Base-by-base conservation (phyloP, 2,113 vertebrate species). In the Chloebia gouldiae region DNA sequence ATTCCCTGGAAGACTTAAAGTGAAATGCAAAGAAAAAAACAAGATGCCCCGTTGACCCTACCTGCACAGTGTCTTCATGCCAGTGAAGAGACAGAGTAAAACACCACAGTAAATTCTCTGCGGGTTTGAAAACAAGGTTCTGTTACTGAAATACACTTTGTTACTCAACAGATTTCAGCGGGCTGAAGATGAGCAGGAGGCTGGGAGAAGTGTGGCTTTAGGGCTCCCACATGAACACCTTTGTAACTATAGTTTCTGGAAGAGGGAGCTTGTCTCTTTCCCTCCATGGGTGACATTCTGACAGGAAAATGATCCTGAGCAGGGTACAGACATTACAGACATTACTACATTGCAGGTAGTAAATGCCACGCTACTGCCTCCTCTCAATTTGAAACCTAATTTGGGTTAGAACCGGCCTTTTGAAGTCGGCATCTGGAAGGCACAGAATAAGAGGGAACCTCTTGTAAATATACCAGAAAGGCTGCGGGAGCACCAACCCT, bases 1-100 rank as follows among this genome's bases (percentile, higher is more conserved):
- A 82, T 92, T 86, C 65, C 77, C 81, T 95, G 70, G 86, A 92
- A 93, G 39, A 61, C 45, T 45, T 84, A 53, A 81, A 81, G 63
- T 81, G 57, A 92, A 79, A 85, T 81, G 81, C 21, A 27, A 54
- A 45, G 57, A 84, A 40, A 51, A 89, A 91, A 89, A 75, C 60
- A 79, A 91, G 77, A 53, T 33, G 49, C 31, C 57, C 57, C 19
- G 0, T 49, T 90, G 81, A 80, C 82, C 54, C 70, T 56, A 30
- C n/a, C 45, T 93, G 82, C 60, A 47, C 63, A 45, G 25, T 44
- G 8, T 81, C 86, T 72, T 77, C 49, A 30, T 66, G 47, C 33
- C 39, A 56, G 56, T 25, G 35, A 63, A 63, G 47, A 31, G 47
- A 66, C 0, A 0, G 39, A 64, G 56, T 65, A 45, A 57, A 94